Conservation (phyloP, 2,113 vertebrate species). For the Cyprinodon tularosa region DNA sequence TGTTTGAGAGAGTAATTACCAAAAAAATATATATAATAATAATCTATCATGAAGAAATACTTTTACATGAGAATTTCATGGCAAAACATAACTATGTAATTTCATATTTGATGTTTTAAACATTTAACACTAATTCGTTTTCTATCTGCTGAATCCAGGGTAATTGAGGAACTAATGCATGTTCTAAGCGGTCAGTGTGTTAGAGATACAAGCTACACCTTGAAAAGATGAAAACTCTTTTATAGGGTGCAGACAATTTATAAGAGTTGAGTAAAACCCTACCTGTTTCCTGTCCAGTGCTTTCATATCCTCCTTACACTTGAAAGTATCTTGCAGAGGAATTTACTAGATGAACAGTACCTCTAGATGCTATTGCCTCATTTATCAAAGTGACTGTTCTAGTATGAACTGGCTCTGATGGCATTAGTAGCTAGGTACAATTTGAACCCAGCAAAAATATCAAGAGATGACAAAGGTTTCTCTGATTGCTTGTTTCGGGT, state of each 20-base stretch:
- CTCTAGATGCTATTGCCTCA: slow-evolving; percentile 75
- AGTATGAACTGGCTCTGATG: slow-evolving; percentile 54
- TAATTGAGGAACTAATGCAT: background rate
- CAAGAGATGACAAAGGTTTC: slow-evolving; percentile 59
- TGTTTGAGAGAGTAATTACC: too few species aligned
- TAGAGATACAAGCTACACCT: too few species aligned
- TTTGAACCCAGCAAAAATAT: slow-evolving; percentile 55
- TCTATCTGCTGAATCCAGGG: background rate
- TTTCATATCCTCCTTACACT: slow-evolving; percentile 6
- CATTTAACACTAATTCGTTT: background rate
- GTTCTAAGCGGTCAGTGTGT: background rate
- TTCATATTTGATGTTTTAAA: slow-evolving; percentile 9
- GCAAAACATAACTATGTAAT: background rate
- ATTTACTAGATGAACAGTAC: slow-evolving; percentile 52
- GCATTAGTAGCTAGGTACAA: slow-evolving; percentile 56
- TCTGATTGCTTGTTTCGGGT: slow-evolving; percentile 59
- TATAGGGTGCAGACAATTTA: background rate
- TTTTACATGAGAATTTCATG: background rate
- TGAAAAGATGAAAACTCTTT: background rate
- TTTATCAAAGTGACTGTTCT: slow-evolving; percentile 74
- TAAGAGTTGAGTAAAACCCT: slow-evolving; percentile 20
- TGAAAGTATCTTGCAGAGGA: slow-evolving; percentile 29
- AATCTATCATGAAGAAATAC: too few species aligned
- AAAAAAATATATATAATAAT: too few species aligned
- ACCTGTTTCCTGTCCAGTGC: slow-evolving; percentile 22